These are phyloP conservation scores for Ellobium chinense DNA, from an alignment of 2,888 invertebrate species.

Conservation along the genomic window DNA sequence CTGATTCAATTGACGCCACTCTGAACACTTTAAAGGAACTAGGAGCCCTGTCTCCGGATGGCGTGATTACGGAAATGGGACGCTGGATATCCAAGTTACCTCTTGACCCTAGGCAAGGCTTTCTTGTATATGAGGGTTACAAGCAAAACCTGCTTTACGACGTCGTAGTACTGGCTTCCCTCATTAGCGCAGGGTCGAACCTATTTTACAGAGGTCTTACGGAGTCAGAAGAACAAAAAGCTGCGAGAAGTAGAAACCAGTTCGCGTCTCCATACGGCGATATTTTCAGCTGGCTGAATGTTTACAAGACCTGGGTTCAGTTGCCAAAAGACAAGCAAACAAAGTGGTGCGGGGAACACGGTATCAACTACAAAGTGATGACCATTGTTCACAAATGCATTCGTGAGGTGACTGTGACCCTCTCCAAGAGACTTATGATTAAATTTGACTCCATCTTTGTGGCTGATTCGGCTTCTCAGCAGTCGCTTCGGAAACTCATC, in stretches of 20 bases:
- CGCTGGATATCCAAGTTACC: slow-evolving; percentile 71
- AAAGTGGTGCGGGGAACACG: slow-evolving; percentile 74
- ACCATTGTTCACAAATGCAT: slow-evolving; percentile 63
- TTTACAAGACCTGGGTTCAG: slow-evolving; percentile 67
- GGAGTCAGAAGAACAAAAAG: slow-evolving; percentile 62
- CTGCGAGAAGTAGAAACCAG: slow-evolving; percentile 63
- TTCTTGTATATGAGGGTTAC: not conserved
- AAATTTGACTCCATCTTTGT: slow-evolving; percentile 53
- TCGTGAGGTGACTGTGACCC: slow-evolving; percentile 59
- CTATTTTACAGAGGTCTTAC: slow-evolving; percentile 71
- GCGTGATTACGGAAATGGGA: slow-evolving; percentile 72
- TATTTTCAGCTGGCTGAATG: slow-evolving; percentile 66
- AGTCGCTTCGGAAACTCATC: slow-evolving; percentile 57
- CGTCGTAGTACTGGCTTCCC: slow-evolving; percentile 63
- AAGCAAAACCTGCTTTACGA: slow-evolving; percentile 30
- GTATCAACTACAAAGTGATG: slow-evolving; percentile 75
- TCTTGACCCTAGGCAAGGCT: slow-evolving; percentile 71
- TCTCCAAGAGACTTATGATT: slow-evolving; percentile 58
- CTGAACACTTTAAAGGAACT: slow-evolving; percentile 64
- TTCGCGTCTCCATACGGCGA: slow-evolving; percentile 73
- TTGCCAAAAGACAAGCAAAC: slow-evolving; percentile 62
- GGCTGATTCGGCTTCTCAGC: slow-evolving; percentile 47
- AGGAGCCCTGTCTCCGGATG: slow-evolving; percentile 61
- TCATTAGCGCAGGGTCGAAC: slow-evolving; percentile 64
- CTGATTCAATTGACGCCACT: slow-evolving; percentile 62